Evolutionary conservation across 2,888 invertebrate species (phyloP), one percentile per base, ranked within the genome.

Genomic region (Entomobrya proxima): DNA sequence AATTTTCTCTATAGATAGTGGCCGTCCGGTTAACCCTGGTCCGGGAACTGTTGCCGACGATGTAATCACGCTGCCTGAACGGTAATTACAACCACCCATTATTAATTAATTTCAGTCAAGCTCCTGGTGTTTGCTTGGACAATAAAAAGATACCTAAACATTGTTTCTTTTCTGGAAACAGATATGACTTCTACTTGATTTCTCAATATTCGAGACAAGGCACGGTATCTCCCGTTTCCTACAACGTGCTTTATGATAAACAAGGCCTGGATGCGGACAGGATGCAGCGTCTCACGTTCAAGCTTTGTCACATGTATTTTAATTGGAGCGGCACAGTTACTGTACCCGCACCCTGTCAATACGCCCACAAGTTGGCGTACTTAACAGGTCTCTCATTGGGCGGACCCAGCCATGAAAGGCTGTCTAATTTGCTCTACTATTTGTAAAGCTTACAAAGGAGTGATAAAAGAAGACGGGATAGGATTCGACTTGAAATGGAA

Each of bases 41-140:
- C 96, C 98, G 0, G 98, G 98, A 1, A 97, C 98, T 0, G 93
- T 98, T 2, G 95, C 97, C 0, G 98, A 98, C 91, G 95, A 95
- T 89, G 94, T 95, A 0, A 94, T 98, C 0, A 98, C 98, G 0
- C 92, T 95, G 85, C 96, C 97, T 0, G 94, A 92, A 9, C 92
- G 92, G 89, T 95, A 91, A 47, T 32, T 30, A 55, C 7, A 30
- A n/a, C 21, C 1, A 47, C n/a, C n/a, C n/a, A n/a, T n/a, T n/a
- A n/a, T n/a, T n/a, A n/a, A n/a, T n/a, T n/a, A n/a, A n/a, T n/a
- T n/a, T n/a, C n/a, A n/a, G n/a, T n/a, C n/a, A n/a, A n/a, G n/a
- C n/a, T n/a, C n/a, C n/a, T n/a, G n/a, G n/a, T n/a, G n/a, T n/a
- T n/a, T n/a, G n/a, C n/a, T n/a, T n/a, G n/a, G n/a, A n/a, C n/a